Base-by-base conservation (phyloP, 2,888 invertebrate species). In the Iphiclides podalirius region DNA sequence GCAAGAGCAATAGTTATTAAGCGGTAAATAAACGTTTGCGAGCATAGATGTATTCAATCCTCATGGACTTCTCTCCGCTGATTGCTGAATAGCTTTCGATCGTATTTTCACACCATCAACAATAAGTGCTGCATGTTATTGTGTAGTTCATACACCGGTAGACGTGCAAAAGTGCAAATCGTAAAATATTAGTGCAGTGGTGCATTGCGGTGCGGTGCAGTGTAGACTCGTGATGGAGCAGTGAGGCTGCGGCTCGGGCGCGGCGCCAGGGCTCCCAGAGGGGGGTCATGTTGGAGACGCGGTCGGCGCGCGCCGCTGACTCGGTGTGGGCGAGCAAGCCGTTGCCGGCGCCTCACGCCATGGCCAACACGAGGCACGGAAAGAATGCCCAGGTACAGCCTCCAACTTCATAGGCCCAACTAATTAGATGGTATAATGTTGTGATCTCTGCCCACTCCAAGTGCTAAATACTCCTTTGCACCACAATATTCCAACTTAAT, bases 271-370 rank as follows among this genome's bases (percentile, higher is more conserved):
- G 58, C 55, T 59, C 57, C 57, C 66, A 64, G 72, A 28, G 73
- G 71, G 85, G 89, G 90, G 91, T 90, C 91, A 92, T 92, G 92
- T 91, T 92, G 91, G 92, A 92, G 85, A 91, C 92, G 90, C 91
- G 93, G 90, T 93, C 93, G 75, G 90, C 91, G 84, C 93, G 93
- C 84, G 92, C 92, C 90, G 92, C 92, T 89, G 93, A 93, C 88
- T 85, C 90, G 90, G 90, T 91, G 84, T 90, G 90, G 92, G 91
- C 90, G 88, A 90, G 84, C 81, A 89, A 91, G 81, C 90, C 89
- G 70, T 79, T 89, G 81, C 89, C 89, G 76, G 89, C 87, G 75
- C 89, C 89, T 60, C 87, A 89, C 88, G 87, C 89, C 68, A 89
- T 89, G 89, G 87, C 89, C 64, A 89, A 77, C 75, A 71, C 82